A percentile compares a stretch with the other conserved stretches of the same genome.
These are phyloP conservation scores for Cephus runcator DNA, from an alignment of 2,888 invertebrate species.

Conservation along the genomic window DNA sequence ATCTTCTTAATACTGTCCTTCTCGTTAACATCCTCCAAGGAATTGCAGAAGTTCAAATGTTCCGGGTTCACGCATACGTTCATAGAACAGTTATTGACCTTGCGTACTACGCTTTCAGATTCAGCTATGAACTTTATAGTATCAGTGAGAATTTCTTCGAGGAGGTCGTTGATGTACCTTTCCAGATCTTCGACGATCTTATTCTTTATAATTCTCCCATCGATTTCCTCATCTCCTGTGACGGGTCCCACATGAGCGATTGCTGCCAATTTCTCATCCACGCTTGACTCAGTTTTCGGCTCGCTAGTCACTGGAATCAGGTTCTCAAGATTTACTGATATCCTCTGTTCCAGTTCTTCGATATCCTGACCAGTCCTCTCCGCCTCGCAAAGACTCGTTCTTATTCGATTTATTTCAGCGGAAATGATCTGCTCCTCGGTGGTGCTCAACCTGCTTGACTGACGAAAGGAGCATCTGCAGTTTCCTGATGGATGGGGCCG, in stretches of 20 bases:
- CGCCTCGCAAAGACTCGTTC: conserved; percentile 55
- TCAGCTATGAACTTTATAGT: conserved; percentile 52
- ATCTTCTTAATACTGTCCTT: neutral
- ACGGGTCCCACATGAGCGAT: neutral
- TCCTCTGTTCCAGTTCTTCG: conserved; percentile 48
- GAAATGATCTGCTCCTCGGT: conserved; percentile 49
- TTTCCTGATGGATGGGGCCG: conserved; percentile 58
- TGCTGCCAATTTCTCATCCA: neutral
- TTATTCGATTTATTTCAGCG: conserved; percentile 54
- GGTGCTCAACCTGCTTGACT: conserved; percentile 46
- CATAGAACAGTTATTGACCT: conserved; percentile 14
- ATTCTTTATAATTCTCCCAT: conserved; percentile 36
- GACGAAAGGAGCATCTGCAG: conserved; percentile 58
- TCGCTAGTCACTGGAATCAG: conserved; percentile 17
- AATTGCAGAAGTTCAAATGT: neutral
- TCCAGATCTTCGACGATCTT: conserved; percentile 58
- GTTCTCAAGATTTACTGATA: conserved; percentile 43
- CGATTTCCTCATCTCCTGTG: conserved; percentile 6
- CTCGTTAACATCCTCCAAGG: neutral
- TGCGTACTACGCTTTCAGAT: conserved; percentile 33
- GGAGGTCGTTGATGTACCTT: conserved; percentile 54
- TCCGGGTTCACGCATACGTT: neutral
- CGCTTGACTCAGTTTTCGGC: conserved; percentile 5
- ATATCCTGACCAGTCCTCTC: conserved; percentile 50
- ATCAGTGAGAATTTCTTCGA: conserved; percentile 59